Evolutionary conservation across 2,113 vertebrate genomes (phyloP).

Genomic region (Pristiophorus japonicus): DNA sequence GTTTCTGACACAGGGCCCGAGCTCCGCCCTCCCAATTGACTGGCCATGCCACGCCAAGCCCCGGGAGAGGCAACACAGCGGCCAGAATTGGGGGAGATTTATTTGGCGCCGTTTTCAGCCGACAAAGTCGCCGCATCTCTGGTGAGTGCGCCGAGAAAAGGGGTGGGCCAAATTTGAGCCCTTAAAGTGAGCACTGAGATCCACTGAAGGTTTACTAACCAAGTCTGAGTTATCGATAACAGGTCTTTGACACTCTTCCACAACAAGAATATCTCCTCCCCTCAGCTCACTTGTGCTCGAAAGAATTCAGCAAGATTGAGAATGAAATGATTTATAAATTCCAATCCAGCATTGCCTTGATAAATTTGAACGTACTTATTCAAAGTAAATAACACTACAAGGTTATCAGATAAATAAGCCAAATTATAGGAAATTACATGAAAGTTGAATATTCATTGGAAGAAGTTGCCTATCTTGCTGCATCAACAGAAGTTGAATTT

Average conservation of each 20-base stretch:
- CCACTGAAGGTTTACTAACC: background rate
- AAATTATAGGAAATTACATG: background rate
- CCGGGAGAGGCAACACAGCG: too few relatives aligned
- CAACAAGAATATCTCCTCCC: background rate
- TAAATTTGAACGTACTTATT: background rate
- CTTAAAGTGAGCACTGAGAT: background rate
- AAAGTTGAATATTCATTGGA: background rate
- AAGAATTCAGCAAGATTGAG: background rate
- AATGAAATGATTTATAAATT: background rate
- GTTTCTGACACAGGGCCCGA: too few relatives aligned
- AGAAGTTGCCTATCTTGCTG: background rate
- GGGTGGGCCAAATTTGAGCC: too few relatives aligned
- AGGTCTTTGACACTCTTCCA: too few relatives aligned
- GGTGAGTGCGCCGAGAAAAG: too few relatives aligned
- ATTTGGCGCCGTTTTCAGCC: too few relatives aligned
- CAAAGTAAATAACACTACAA: background rate
- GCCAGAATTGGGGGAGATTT: too few relatives aligned
- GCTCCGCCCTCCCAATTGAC: too few relatives aligned
- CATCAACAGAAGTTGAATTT: background rate
- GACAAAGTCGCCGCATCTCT: too few relatives aligned
- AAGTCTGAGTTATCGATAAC: too few relatives aligned
- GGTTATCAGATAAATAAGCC: background rate
- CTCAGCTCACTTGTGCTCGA: background rate
- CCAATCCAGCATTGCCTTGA: background rate
- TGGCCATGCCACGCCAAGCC: too few relatives aligned